These are phyloP conservation scores for Myotis pilosus DNA, from an alignment of 2,797 vertebrate genomes.

Conservation along the genomic window DNA sequence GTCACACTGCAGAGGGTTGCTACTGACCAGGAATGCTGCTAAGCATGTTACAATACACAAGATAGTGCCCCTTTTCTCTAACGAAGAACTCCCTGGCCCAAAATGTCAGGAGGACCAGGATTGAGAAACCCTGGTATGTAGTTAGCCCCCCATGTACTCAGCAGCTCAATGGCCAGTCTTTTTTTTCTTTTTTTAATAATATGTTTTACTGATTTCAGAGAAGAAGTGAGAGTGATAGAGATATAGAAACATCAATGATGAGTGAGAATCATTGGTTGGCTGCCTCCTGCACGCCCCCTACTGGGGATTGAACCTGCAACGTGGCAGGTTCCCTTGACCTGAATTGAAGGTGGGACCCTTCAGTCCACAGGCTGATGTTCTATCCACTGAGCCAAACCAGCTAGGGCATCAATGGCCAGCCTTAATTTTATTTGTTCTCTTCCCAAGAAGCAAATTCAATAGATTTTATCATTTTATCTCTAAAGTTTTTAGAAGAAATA, in stretches of 20 bases:
- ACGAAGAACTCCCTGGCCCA: not conserved
- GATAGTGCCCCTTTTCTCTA: not conserved
- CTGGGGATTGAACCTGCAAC: no score
- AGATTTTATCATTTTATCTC: not conserved
- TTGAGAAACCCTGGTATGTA: not conserved
- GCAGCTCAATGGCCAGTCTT: not conserved
- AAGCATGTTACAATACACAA: not conserved
- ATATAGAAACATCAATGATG: no score
- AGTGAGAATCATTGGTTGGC: no score
- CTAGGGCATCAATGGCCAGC: not conserved
- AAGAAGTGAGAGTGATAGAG: no score
- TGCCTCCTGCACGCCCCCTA: no score
- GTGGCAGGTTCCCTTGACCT: no score
- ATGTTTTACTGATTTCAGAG: no score
- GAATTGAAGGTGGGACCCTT: no score
- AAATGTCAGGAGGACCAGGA: not conserved
- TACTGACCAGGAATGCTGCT: not conserved
- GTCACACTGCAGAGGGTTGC: not conserved
- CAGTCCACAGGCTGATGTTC: no score
- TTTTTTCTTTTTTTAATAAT: no score
- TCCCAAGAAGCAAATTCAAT: not conserved
- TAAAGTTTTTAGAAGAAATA: slow-evolving; percentile 38
- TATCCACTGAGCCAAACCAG: no score
- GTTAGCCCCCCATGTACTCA: not conserved
- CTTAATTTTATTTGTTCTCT: not conserved